phyloP scores from a whole-genome alignment of 2,888 invertebrate species.

The Xestoiulus laeticollis region DNA sequence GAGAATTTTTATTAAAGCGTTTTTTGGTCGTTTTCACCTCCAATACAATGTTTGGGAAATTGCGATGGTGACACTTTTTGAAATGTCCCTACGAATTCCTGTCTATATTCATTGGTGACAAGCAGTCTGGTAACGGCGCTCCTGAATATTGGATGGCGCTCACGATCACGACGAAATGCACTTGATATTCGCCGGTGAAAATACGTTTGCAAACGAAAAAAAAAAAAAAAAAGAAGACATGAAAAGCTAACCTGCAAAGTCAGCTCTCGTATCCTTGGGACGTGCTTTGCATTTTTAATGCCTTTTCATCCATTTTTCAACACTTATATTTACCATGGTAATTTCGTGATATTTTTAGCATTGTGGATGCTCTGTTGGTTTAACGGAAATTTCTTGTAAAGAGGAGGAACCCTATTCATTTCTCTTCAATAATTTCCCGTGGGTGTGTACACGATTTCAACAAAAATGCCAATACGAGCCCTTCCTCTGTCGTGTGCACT shows the following conservation, averaged over 20 bases:
- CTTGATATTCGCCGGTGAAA: neutral
- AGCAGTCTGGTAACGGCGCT: constrained; percentile 4
- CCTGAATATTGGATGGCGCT: constrained; percentile 11
- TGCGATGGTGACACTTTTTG: neutral
- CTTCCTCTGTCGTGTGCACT: neutral
- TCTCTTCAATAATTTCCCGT: neutral
- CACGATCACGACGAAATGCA: neutral
- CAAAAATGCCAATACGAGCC: neutral
- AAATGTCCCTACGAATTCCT: neutral
- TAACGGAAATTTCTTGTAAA: neutral
- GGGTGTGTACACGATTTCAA: neutral
- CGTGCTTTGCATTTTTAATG: constrained; percentile 20
- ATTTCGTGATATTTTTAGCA: neutral
- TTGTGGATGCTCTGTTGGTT: neutral
- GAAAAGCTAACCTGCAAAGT: constrained; percentile 8
- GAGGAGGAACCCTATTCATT: neutral
- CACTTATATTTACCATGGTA: neutral
- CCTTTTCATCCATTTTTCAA: neutral
- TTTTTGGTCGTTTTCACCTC: no score
- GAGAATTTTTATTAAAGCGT: no score
- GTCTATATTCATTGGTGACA: constrained; percentile 12
- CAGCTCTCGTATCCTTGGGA: neutral
- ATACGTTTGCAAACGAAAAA: neutral
- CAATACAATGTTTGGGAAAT: no score
- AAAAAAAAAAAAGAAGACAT: neutral